These are phyloP conservation scores for Gymnodraco acuticeps DNA, from an alignment of 2,797 vertebrate genomes.

Conservation along the genomic window DNA sequence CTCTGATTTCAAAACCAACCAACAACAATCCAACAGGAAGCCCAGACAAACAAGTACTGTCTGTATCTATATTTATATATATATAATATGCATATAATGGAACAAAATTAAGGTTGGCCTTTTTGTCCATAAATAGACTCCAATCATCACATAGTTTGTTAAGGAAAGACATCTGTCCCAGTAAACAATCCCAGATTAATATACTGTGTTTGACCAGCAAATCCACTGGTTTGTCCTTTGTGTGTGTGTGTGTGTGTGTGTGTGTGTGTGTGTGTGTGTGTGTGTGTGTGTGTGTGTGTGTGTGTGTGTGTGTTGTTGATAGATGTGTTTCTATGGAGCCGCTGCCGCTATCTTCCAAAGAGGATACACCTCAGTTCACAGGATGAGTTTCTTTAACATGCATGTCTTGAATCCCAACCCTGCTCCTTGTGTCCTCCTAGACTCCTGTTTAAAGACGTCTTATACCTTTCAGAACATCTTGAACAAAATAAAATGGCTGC, in stretches of 20 bases:
- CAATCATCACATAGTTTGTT: constrained; percentile 9
- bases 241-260: too few relatives aligned
- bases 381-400: neutral
- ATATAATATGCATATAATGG: neutral
- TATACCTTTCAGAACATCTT: constrained; percentile 22
- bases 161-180: neutral
- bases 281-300: neutral
- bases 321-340: neutral
- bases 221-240: neutral
- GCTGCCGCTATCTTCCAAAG: neutral
- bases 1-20: neutral
- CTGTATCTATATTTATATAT: too few relatives aligned
- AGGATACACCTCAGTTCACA: neutral
- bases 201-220: neutral
- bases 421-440: neutral
- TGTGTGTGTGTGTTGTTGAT: neutral
- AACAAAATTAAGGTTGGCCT: neutral
- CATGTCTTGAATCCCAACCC: constrained; percentile 1
- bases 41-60: neutral
- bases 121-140: constrained; percentile 21
- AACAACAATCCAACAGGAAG: neutral
- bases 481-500: neutral
- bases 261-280: neutral
- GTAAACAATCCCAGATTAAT: constrained; percentile 10
- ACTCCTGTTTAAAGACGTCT: neutral